Base-by-base conservation (phyloP, 1,140 invertebrate species). In the Drosophila ercepeae region DNA sequence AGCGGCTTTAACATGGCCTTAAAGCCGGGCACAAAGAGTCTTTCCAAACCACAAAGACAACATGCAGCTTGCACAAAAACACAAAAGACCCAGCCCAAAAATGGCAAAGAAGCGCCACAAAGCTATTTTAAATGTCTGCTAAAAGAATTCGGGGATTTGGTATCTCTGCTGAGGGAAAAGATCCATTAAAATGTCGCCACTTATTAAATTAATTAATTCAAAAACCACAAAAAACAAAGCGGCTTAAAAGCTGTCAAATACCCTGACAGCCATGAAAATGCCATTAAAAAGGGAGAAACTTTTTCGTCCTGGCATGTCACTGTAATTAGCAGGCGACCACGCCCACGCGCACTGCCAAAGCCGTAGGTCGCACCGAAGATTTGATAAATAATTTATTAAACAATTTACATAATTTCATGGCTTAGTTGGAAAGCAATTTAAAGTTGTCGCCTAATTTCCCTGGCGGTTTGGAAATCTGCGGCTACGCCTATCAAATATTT, bases 141-240 rank as follows among this genome's bases (percentile, higher is more conserved):
- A 42, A 32, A 23, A 16, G 14, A 34, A 69, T 44, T 29, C 29
- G 11, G 4, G 13, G n/a, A 23, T 61, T 27, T 8, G 32, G 21
- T 13, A 51, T 48, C 58, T 25, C 11, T 36, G 21, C 1, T 4
- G 16, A 1, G 9, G 3, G 9, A 7, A 8, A 7, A 39, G 42
- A 41, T 76, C 75, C 79, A 79, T 84, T 84, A 75, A 84, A 84
- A 79, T 76, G 79, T 68, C 75, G 19, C 45, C 36, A 61, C 57
- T 60, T 79, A 84, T 84, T 79, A 79, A 57, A 79, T 75, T 79
- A 79, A 79, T 84, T 84, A 84, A 84, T 86, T 76, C 61, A 72
- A 34, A 65, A 75, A 86, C 39, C 68, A 45, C 65, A 54, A 51
- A 61, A 59, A 53, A 48, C 52, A 84, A 83, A 83, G 78, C 81